phyloP scores from a whole-genome alignment of 2,797 vertebrate species.

The Heliangelus exortis region DNA sequence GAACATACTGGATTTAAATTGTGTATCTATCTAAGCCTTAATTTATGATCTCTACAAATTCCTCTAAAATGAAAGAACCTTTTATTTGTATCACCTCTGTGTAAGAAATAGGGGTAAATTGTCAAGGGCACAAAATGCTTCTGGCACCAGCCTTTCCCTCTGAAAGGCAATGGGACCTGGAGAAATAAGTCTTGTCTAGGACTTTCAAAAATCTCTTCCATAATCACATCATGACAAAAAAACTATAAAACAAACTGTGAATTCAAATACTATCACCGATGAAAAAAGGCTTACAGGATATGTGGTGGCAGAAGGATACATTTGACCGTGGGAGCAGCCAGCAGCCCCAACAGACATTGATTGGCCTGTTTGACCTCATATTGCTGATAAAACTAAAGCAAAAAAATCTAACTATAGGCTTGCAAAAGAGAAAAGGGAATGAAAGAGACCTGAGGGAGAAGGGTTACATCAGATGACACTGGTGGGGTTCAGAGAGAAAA shows the following conservation, averaged over 20 bases:
- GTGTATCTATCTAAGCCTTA: neutral
- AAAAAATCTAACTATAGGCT: neutral
- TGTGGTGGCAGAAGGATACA: neutral
- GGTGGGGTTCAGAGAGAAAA: neutral
- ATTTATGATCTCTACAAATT: neutral
- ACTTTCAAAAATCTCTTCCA: constrained; percentile 18
- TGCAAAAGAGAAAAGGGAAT: neutral
- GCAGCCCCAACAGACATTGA: neutral
- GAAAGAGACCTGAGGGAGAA: neutral
- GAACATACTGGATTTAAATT: neutral
- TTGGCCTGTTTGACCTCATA: neutral
- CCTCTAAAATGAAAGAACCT: constrained; percentile 4
- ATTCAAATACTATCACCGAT: neutral
- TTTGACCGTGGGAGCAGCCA: neutral
- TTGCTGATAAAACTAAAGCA: neutral
- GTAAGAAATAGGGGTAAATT: neutral
- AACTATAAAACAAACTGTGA: neutral
- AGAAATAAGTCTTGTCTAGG: neutral
- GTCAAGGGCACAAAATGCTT: neutral
- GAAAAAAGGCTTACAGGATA: neutral
- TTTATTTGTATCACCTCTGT: neutral
- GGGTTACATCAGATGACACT: neutral
- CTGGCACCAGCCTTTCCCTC: neutral
- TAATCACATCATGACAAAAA: constrained; percentile 13
- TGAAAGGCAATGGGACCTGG: neutral